Base-by-base conservation (phyloP, 2,113 vertebrate species). In the Mirza zaza region DNA sequence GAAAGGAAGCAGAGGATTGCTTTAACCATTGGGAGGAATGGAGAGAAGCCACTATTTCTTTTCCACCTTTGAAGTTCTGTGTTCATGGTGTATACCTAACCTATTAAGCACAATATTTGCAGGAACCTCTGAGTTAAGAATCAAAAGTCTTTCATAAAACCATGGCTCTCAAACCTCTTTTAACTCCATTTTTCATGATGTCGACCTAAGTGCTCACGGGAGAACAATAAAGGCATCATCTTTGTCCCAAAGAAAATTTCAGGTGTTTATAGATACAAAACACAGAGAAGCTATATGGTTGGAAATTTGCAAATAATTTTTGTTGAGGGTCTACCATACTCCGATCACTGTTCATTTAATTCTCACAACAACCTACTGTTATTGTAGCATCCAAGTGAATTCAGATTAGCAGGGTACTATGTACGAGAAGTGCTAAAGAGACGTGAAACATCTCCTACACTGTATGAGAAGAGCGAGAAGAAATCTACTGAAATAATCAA, bases 51-150 rank as follows among this genome's bases (percentile, higher is more conserved):
- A 75, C 71, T 14, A 50, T 92, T 96, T 92, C 48, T 95, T 90
- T 96, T 96, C 59, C 11, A 93, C 14, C 89, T 98, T 96, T 97
- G 93, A 97, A 95, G 63, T 86, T 90, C 45, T 76, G 50, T 12
- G 73, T 94, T 97, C 94, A 86, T 57, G 29, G 67, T 42, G 10
- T 81, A 36, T 39, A 83, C 42, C 95, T 91, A 82, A 95, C 88
- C 85, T 89, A 96, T 59, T 76, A 94, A 86, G 45, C 59, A 68
- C 42, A 87, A 87, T 94, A 95, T 93, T 59, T 93, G n/a, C 57
- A 97, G 89, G 63, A 96, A 45, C 70, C 52, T 94, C 93, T 70
- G 77, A 93, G 55, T 81, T 90, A 83, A 90, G 75, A 92, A 89
- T 83, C 85, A 95, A 81, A 92, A 52, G 48, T 79, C 91, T 87